A percentile compares a stretch with the other conserved stretches of the same genome.
phyloP scores from a whole-genome alignment of 2,888 invertebrate species.

The Perizoma affinitatum region DNA sequence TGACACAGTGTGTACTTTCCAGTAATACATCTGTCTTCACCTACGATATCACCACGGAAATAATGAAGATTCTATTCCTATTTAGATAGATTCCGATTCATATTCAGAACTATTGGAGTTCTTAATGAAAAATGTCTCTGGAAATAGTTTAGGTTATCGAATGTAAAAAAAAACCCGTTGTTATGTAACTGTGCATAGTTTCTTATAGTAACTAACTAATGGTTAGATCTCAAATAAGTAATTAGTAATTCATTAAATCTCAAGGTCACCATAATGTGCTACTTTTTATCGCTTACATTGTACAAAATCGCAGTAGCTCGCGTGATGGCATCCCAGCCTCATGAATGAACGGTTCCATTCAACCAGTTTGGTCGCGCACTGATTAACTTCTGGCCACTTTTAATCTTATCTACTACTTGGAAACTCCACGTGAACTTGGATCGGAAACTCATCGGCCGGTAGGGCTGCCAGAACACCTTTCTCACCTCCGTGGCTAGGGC shows the following conservation, averaged over 20 bases:
- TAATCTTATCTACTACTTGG: slow-evolving; percentile 77
- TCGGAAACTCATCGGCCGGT: slow-evolving; percentile 51
- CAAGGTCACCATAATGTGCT: slow-evolving; percentile 7
- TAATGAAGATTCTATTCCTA: no score
- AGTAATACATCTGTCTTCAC: slow-evolving; percentile 6
- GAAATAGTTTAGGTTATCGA: no score
- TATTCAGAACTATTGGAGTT: no score
- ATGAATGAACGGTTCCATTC: slow-evolving; percentile 79
- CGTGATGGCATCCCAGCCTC: slow-evolving; percentile 77
- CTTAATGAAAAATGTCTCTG: no score
- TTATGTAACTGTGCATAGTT: no score
- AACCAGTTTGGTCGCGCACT: slow-evolving; percentile 81
- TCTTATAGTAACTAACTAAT: no score
- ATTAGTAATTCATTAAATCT: background rate
- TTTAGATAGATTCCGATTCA: no score
- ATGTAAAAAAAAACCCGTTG: no score
- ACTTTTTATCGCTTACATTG: slow-evolving; percentile 11
- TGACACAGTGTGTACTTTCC: slow-evolving; percentile 1
- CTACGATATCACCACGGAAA: no score
- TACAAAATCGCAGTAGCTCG: slow-evolving; percentile 39
- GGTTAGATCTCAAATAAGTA: no score
- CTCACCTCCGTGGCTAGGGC: no score
- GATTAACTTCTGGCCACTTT: slow-evolving; percentile 75
- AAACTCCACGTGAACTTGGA: slow-evolving; percentile 58
- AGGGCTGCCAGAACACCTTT: slow-evolving; percentile 18